Conservation (phyloP, 2,797 vertebrate species). For the Borostomias antarcticus region DNA sequence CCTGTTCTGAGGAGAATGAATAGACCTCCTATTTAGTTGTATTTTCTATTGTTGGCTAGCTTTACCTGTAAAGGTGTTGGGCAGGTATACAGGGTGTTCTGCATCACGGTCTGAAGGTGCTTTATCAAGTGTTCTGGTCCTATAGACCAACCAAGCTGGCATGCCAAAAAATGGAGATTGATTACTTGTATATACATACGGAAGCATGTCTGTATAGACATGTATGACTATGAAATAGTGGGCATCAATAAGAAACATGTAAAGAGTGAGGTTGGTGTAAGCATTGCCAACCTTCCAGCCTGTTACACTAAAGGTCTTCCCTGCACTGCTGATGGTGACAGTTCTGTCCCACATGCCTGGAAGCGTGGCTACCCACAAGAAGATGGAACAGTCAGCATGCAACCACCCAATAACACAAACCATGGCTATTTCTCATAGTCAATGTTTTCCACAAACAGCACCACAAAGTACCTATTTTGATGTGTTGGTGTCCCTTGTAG, state of each 20-base stretch:
- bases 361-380: constrained; percentile 79
- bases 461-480: constrained; percentile 88
- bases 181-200: background rate
- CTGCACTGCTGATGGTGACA: constrained; percentile 90
- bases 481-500: constrained; percentile 88
- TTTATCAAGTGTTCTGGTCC: constrained; percentile 89
- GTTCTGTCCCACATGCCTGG: constrained; percentile 99
- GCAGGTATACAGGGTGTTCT: constrained; percentile 89
- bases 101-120: constrained; percentile 94
- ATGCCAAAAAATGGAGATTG: constrained; percentile 46
- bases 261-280: background rate
- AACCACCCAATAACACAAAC: background rate
- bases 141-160: constrained; percentile 93
- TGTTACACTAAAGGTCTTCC: constrained; percentile 94
- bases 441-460: background rate
- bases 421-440: background rate
- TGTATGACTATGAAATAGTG: no score
- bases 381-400: background rate
- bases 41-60: background rate
- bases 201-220: no score
- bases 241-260: background rate
- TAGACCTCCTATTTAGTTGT: background rate
- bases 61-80: constrained; percentile 90
- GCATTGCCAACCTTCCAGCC: constrained; percentile 90
- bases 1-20: no score